These are phyloP conservation scores for Aphis gossypii DNA, from an alignment of 1,140 invertebrate species.

Conservation along the genomic window DNA sequence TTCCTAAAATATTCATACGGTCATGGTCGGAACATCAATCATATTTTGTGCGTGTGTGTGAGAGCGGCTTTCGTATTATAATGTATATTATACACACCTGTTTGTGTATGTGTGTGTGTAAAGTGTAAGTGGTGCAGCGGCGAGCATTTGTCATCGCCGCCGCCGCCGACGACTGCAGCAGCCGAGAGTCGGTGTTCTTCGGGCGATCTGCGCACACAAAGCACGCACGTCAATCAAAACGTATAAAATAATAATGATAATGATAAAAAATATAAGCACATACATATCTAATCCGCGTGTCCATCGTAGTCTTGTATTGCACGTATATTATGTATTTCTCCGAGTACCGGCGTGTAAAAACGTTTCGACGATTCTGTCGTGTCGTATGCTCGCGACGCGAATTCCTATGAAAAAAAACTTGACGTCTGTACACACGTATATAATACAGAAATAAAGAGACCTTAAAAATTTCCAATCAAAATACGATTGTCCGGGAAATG, in stretches of 20 bases:
- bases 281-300: neutral
- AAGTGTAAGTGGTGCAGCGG: slow-evolving; percentile 22
- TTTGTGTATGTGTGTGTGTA: neutral
- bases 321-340: neutral
- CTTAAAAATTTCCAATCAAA: neutral
- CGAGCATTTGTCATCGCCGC: slow-evolving; percentile 54
- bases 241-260: neutral
- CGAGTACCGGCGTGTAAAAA: neutral
- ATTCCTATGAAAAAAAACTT: neutral
- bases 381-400: neutral
- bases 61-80: neutral
- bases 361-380: neutral
- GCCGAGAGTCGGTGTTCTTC: neutral
- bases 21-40: slow-evolving; percentile 58
- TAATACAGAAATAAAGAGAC: neutral
- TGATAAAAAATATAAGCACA: neutral
- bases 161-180: neutral
- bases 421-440: too few relatives aligned
- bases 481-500: neutral
- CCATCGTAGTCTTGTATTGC: neutral
- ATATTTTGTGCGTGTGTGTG: neutral
- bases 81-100: neutral
- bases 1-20: slow-evolving; percentile 57
- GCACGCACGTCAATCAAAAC: slow-evolving; percentile 21
- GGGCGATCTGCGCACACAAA: neutral